Evolutionary conservation across 2,113 vertebrate species (phyloP).

Genomic region (Menidia beryllina): DNA sequence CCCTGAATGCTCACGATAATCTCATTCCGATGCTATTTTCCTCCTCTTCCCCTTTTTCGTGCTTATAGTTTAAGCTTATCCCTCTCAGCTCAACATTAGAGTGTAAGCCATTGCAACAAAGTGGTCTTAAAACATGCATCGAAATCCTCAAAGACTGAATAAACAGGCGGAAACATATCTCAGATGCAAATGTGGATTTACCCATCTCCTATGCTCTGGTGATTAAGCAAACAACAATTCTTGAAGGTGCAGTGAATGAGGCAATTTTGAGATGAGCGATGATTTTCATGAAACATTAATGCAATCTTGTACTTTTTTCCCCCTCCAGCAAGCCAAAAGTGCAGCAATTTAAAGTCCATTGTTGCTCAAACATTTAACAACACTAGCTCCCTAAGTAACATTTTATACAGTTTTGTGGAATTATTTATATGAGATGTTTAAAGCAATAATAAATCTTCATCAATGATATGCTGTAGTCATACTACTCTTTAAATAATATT

Average conservation of each 20-base stretch:
- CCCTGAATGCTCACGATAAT: conserved; percentile 62
- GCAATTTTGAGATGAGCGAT: conserved; percentile 68
- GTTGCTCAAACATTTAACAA: conserved; percentile 63
- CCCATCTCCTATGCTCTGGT: conserved; percentile 30
- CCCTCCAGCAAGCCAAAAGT: conserved; percentile 42
- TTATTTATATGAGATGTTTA: conserved; percentile 64
- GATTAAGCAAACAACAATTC: conserved; percentile 65
- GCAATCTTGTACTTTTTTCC: conserved; percentile 26
- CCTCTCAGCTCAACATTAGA: conserved; percentile 58
- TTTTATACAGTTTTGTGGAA: conserved; percentile 64
- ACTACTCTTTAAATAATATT: conserved; percentile 57
- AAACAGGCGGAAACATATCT: conserved; percentile 67
- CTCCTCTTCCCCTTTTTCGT: conserved; percentile 26
- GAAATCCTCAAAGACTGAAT: conserved; percentile 70
- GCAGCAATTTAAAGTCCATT: conserved; percentile 69
- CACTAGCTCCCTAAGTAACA: conserved; percentile 57
- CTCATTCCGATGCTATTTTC: conserved; percentile 67
- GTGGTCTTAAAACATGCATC: conserved; percentile 65
- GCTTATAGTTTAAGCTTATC: conserved; percentile 65
- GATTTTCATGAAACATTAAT: conserved; percentile 74
- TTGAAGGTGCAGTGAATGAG: conserved; percentile 53
- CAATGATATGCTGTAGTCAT: conserved; percentile 36
- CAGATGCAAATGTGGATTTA: conserved; percentile 76
- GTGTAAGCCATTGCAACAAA: conserved; percentile 70
- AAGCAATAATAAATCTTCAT: conserved; percentile 61